These are phyloP conservation scores for Acrobasis repandana DNA, from an alignment of 2,888 invertebrate genomes.

Conservation along the genomic window DNA sequence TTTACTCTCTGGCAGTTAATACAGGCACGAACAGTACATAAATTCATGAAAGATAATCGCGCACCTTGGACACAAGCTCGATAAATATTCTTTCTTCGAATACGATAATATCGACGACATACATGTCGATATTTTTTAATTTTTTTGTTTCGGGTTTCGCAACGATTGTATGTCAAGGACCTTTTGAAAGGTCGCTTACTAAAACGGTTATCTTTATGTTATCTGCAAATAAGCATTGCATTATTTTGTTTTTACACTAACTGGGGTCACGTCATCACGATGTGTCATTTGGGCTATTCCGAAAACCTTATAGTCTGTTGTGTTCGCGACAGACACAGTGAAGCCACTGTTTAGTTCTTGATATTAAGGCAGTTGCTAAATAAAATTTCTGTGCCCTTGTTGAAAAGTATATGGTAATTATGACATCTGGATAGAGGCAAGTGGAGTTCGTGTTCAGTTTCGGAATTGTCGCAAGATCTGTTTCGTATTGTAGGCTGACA, in stretches of 20 bases:
- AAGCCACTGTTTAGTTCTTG: constrained; percentile 37
- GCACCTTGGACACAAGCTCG: constrained; percentile 38
- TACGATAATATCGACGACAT: constrained; percentile 33
- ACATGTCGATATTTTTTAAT: constrained; percentile 57
- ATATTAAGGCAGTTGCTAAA: constrained; percentile 42
- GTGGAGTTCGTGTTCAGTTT: constrained; percentile 41
- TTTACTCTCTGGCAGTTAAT: constrained; percentile 45
- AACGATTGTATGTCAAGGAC: constrained; percentile 73
- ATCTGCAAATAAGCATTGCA: constrained; percentile 59
- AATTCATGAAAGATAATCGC: constrained; percentile 37
- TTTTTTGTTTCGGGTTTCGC: constrained; percentile 65
- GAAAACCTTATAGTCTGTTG: background rate
- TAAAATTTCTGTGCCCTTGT: constrained; percentile 39
- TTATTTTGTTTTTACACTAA: constrained; percentile 57
- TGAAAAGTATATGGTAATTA: background rate
- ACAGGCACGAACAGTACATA: constrained; percentile 36
- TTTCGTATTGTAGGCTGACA: constrained; percentile 54
- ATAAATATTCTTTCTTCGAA: constrained; percentile 38
- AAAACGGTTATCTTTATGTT: constrained; percentile 80
- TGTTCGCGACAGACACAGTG: constrained; percentile 7
- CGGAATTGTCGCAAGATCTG: constrained; percentile 52
- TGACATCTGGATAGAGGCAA: background rate
- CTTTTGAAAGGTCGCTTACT: constrained; percentile 70
- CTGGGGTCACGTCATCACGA: constrained; percentile 49
- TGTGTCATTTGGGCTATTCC: constrained; percentile 9